Conservation (phyloP, 2,113 vertebrate genomes). For the Heloderma charlesbogerti region DNA sequence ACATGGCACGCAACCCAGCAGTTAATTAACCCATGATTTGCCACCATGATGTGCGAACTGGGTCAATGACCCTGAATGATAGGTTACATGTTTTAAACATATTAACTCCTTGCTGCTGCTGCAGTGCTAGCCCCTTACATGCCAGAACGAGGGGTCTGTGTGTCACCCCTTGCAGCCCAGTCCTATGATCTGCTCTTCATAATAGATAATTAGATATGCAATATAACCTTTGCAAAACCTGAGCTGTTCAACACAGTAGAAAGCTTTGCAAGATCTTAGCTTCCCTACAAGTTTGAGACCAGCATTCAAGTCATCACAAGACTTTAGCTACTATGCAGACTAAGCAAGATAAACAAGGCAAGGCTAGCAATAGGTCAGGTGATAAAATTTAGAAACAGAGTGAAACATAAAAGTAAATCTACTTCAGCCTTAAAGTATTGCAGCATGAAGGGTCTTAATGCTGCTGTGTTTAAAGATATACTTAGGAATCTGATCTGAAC, state of each 20-base stretch:
- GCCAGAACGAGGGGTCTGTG: not conserved
- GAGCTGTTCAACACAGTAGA: not conserved
- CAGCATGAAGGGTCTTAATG: not conserved
- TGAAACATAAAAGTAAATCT: no score
- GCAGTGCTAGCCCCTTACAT: not conserved
- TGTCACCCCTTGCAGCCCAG: not conserved
- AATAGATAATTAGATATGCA: not conserved
- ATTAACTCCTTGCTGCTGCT: not conserved
- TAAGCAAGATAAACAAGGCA: not conserved
- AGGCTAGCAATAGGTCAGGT: not conserved
- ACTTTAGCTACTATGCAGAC: not conserved
- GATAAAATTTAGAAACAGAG: not conserved
- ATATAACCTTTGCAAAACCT: not conserved
- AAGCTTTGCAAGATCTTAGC: not conserved
- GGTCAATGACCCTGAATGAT: not conserved
- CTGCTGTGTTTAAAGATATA: not conserved
- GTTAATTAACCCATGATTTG: no score
- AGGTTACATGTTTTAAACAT: not conserved
- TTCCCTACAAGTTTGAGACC: not conserved
- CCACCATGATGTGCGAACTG: no score
- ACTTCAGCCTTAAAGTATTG: not conserved
- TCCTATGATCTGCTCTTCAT: not conserved
- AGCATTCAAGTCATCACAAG: not conserved
- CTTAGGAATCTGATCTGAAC: not conserved
- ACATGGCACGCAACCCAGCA: no score